Evolutionary conservation across 2,113 vertebrate species (phyloP).

Genomic region (Larimichthys crocea): DNA sequence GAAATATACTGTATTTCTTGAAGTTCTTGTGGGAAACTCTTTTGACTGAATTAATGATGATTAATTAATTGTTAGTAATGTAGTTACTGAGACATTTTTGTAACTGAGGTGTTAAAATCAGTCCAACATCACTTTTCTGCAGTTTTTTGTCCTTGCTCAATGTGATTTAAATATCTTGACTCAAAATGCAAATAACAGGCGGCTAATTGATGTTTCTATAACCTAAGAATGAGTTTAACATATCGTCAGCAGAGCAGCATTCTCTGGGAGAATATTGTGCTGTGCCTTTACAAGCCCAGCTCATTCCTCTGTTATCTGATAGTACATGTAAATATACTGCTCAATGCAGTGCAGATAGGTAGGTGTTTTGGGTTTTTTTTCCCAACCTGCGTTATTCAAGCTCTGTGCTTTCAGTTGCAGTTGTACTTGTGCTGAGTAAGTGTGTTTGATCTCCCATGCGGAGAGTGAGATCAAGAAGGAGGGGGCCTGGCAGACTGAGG

Average conservation of each 20-base stretch:
- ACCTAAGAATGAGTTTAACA: background rate
- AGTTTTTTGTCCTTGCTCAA: background rate
- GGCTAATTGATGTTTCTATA: background rate
- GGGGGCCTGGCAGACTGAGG: background rate
- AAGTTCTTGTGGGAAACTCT: background rate
- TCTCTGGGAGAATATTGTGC: slow-evolving; percentile 1
- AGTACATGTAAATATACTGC: slow-evolving; percentile 19
- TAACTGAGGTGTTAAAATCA: background rate
- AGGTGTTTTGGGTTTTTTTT: background rate
- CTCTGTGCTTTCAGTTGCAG: slow-evolving; percentile 24
- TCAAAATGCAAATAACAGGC: background rate
- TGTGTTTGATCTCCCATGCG: slow-evolving; percentile 51
- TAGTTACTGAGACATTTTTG: background rate
- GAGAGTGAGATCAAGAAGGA: slow-evolving; percentile 13
- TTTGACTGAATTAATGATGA: background rate
- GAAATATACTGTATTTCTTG: background rate
- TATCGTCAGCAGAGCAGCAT: background rate
- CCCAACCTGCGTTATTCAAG: slow-evolving; percentile 17
- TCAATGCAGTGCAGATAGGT: slow-evolving; percentile 6
- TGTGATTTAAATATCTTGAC: background rate
- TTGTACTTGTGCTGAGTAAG: slow-evolving; percentile 52
- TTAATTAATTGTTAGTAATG: too few species aligned
- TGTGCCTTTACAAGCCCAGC: background rate
- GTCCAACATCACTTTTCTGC: background rate
- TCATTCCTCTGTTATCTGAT: slow-evolving; percentile 61